Percentiles rank a stretch among this genome's conserved stretches.
Conservation (phyloP, 2,113 vertebrate genomes). For the Sylvilagus bachmani region DNA sequence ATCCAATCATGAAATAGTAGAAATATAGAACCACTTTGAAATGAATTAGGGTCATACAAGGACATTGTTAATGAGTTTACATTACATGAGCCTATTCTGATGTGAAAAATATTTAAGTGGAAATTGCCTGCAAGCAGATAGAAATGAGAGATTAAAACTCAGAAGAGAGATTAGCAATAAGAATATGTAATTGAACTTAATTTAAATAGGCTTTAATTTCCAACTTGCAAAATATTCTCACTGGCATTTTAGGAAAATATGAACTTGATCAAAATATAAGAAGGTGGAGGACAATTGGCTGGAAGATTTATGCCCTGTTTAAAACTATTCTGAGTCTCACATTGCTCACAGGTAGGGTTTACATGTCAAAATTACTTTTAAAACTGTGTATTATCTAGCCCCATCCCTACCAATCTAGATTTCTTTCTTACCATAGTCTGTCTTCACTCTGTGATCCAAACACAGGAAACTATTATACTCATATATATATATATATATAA, state of each 20-base stretch:
- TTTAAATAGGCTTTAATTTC: conserved; percentile 51
- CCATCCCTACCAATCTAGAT: background rate
- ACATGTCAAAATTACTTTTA: background rate
- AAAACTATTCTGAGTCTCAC: background rate
- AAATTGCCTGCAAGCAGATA: conserved; percentile 9
- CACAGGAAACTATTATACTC: background rate
- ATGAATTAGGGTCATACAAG: background rate
- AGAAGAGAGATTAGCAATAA: conserved; percentile 26
- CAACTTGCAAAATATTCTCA: conserved; percentile 26
- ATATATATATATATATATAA: no score
- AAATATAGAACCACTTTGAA: background rate
- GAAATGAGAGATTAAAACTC: conserved; percentile 57
- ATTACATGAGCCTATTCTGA: conserved; percentile 1
- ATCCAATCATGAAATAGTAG: background rate
- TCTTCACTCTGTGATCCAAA: background rate
- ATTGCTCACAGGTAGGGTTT: background rate
- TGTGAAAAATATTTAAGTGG: conserved; percentile 36
- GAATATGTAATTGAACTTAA: conserved; percentile 52
- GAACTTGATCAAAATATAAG: background rate
- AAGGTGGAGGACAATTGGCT: background rate
- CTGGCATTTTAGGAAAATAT: conserved; percentile 9
- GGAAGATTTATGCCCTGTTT: background rate
- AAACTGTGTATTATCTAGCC: background rate
- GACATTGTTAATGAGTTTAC: conserved; percentile 24
- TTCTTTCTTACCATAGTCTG: background rate